Evolutionary conservation across 2,888 invertebrate species (phyloP), one percentile per base, ranked within the genome.

Genomic region (Mimas tiliae): DNA sequence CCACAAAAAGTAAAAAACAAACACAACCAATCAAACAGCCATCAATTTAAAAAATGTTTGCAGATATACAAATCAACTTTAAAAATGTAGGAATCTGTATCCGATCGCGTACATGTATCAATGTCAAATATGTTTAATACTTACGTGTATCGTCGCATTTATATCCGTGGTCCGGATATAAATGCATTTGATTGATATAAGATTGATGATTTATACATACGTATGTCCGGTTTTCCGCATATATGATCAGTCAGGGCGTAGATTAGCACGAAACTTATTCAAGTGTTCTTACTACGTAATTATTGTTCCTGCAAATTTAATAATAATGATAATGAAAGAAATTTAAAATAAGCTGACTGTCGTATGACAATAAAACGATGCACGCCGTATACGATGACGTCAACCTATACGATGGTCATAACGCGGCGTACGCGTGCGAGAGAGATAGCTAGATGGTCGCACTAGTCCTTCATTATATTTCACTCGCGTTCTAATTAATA

Each of bases 81-180:
- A 55, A 55, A 55, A 55, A 55, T 55, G 55, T 38, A 55, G 55
- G 9, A 27, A 55, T 21, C 16, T n/a, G 33, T 38, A 55, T 55
- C 11, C 55, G 38, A 55, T 55, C 16, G 55, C 16, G 12, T 19
- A 27, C 27, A 58, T 58, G 42, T 6, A 14, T 58, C 38, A 42
- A 11, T 42, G 58, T 58, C 42, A 38, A 58, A 58, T 6, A 58
- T 38, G 6, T 58, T 58, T 38, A 55, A 55, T 55, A 55, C 34
- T 34, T 55, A 55, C 27, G 53, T 33, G 34, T 16, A 55, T 34
- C 53, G 33, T n/a, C 34, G 38, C 34, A n/a, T 55, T 55, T 38
- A 55, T 55, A 38, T 55, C 55, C 55, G 38, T n/a, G 38, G 55
- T 38, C 33, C 33, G n/a, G n/a, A n/a, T n/a, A n/a, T 27, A 6